Evolutionary conservation across 1,140 invertebrate genomes (phyloP).

Genomic region (Heterodera carotae): DNA sequence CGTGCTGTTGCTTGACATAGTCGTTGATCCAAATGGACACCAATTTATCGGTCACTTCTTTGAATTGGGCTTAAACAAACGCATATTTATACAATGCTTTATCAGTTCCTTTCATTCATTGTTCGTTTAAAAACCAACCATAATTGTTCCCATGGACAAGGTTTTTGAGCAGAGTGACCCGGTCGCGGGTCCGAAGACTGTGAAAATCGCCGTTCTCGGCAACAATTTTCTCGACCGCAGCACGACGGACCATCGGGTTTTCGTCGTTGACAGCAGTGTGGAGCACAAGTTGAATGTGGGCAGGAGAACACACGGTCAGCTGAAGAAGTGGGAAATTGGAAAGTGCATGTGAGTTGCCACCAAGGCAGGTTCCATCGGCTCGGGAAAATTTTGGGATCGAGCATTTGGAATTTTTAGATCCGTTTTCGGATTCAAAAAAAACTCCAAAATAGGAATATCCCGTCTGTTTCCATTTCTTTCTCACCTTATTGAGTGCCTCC

Average conservation of each 20-base stretch:
- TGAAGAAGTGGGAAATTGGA: not conserved
- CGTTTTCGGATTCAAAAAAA: too few relatives aligned
- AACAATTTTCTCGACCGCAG: constrained; percentile 26
- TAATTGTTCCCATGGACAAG: constrained; percentile 18
- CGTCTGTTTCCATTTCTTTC: too few relatives aligned
- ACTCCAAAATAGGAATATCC: too few relatives aligned
- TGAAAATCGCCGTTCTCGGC: not conserved
- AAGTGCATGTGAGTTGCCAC: too few relatives aligned
- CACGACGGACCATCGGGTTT: constrained; percentile 24
- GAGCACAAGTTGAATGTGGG: constrained; percentile 28
- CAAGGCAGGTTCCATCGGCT: too few relatives aligned
- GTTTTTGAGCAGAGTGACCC: constrained; percentile 6
- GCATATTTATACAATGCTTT: too few relatives aligned
- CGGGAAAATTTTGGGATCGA: too few relatives aligned
- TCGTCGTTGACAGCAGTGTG: constrained; percentile 14
- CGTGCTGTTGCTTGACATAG: constrained; percentile 10
- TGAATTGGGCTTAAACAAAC: constrained; percentile 25
- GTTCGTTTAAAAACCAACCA: not conserved
- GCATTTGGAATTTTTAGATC: too few relatives aligned
- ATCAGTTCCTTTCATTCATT: not conserved
- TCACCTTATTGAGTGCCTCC: constrained; percentile 23
- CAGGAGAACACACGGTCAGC: constrained; percentile 12
- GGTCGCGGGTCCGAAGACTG: not conserved
- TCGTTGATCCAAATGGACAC: constrained; percentile 23
- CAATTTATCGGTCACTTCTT: constrained; percentile 27